Percentiles rank a stretch among this genome's conserved stretches.
These are phyloP conservation scores for Hemicentrotus pulcherrimus DNA, from an alignment of 35 echinoderm and acorn worm species.

Conservation along the genomic window DNA sequence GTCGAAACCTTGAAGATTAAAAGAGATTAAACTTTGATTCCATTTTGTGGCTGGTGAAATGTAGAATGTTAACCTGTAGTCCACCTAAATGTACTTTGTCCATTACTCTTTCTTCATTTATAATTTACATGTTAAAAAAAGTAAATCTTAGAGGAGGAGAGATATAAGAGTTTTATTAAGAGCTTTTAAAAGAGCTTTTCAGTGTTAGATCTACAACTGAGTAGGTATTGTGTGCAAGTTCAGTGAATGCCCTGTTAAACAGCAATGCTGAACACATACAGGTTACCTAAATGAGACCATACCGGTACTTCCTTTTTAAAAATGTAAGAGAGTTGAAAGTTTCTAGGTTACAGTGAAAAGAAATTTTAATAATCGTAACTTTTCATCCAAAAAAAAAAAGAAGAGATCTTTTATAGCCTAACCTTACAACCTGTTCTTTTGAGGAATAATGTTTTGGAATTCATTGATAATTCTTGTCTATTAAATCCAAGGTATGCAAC, in stretches of 20 bases:
- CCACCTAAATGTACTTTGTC: too few species aligned
- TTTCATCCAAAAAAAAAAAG: too few species aligned
- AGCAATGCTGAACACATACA: neutral
- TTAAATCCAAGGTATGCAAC: too few species aligned
- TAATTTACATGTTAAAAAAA: too few species aligned
- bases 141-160: too few species aligned
- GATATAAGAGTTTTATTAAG: too few species aligned
- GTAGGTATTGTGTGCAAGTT: neutral
- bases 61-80: too few species aligned
- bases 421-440: neutral
- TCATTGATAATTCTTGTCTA: too few species aligned
- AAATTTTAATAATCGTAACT: too few species aligned
- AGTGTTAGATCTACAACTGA: neutral
- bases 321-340: neutral
- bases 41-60: neutral
- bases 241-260: neutral
- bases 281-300: neutral
- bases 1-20: neutral
- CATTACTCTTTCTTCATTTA: too few species aligned
- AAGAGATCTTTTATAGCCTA: too few species aligned
- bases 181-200: neutral
- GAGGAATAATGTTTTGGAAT: too few species aligned
- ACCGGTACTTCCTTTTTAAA: neutral
- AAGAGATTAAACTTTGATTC: neutral
- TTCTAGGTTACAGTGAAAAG: neutral